These are phyloP conservation scores for Oligia latruncula DNA, from an alignment of 2,888 invertebrate species.

Conservation along the genomic window DNA sequence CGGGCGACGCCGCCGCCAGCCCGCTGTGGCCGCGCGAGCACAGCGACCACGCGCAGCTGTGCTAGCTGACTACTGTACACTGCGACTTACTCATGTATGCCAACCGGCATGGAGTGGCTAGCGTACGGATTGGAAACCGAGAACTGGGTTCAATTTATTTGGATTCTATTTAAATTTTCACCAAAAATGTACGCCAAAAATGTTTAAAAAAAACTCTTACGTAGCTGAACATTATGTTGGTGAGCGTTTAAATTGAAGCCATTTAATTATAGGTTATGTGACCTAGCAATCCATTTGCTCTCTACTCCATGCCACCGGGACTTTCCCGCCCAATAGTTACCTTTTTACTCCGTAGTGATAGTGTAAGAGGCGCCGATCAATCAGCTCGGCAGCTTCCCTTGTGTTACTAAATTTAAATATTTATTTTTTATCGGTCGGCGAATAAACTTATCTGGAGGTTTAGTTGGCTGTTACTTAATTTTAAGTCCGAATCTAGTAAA, in stretches of 20 bases:
- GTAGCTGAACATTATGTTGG: not conserved
- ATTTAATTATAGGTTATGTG: not conserved
- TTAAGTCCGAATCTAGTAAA: constrained; percentile 60
- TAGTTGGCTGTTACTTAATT: constrained; percentile 65
- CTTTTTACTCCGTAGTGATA: constrained; percentile 57
- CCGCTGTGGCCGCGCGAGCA: constrained; percentile 73
- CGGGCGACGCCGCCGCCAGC: constrained; percentile 74
- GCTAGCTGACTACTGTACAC: not conserved
- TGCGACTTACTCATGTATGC: not conserved
- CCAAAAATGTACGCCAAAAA: not conserved
- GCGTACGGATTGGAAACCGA: not conserved
- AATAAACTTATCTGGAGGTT: constrained; percentile 48
- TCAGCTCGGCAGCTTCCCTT: constrained; percentile 20
- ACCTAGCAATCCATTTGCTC: constrained; percentile 26
- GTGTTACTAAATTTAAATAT: constrained; percentile 56
- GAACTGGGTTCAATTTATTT: not conserved
- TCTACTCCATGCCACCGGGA: constrained; percentile 32
- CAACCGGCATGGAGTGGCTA: constrained; percentile 1
- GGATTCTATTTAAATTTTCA: constrained; percentile 1
- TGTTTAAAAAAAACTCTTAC: not conserved
- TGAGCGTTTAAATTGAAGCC: constrained; percentile 4
- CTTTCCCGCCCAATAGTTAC: constrained; percentile 56
- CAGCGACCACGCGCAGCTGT: constrained; percentile 66
- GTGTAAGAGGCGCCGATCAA: constrained; percentile 25
- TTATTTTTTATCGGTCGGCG: constrained; percentile 53